Conservation (phyloP, 1,140 invertebrate genomes). For the Anastrepha obliqua region DNA sequence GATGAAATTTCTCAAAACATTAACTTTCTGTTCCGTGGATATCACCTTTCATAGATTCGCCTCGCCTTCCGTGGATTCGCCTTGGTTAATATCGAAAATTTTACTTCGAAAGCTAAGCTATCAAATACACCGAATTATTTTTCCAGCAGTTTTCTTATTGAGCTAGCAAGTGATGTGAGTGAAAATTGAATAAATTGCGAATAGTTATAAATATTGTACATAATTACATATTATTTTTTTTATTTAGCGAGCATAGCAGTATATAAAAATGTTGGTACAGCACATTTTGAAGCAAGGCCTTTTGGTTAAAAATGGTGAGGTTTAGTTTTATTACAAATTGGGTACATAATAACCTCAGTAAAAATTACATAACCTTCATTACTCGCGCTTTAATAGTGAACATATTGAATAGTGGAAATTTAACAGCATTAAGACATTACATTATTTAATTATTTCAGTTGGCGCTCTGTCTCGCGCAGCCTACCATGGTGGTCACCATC, state of each 20-base stretch:
- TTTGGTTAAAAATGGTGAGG: conserved; percentile 69
- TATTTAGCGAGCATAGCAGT: background rate
- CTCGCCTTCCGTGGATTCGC: too few species aligned
- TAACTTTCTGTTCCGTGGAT: too few species aligned
- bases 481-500: conserved; percentile 68
- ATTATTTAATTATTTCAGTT: conserved; percentile 59
- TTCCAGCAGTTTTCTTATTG: conserved; percentile 1
- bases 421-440: background rate
- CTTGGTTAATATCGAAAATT: background rate
- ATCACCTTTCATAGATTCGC: too few species aligned
- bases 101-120: background rate
- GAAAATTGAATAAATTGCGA: background rate
- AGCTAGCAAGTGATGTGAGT: conserved; percentile 9
- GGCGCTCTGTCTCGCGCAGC: conserved; percentile 70
- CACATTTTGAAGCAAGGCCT: conserved; percentile 72
- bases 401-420: background rate
- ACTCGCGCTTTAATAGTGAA: conserved; percentile 52
- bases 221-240: background rate
- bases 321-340: background rate
- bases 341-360: conserved; percentile 5
- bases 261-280: conserved; percentile 70
- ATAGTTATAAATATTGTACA: background rate
- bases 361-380: conserved; percentile 68
- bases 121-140: background rate
- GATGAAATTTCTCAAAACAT: too few species aligned